Evolutionary conservation across 2,888 invertebrate species (phyloP), one percentile per base, ranked within the genome.

Genomic region (Drosophila macrospina): DNA sequence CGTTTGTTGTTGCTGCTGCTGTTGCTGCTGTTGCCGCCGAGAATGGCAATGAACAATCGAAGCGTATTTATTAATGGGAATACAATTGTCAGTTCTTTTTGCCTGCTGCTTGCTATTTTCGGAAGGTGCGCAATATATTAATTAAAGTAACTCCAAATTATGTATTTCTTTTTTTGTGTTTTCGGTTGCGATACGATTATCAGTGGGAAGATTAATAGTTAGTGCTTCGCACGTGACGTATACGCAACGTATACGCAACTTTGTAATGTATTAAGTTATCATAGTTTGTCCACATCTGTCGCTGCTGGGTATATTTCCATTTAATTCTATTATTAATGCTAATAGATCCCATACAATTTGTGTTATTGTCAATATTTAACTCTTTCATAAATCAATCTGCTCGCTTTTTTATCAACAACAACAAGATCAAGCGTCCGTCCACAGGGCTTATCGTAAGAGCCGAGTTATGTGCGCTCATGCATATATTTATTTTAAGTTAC

Each of bases 81-180:
- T n/a, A 15, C 56, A 32, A 39, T 45, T 41, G 47, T 42, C 30
- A 20, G 56, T 41, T 59, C 28, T 39, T 39, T 13, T 55, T 50
- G 36, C 55, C 51, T 51, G 54, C 37, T 74, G 42, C 24, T 70
- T 32, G 44, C 20, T 57, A 48, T 62, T 69, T 74, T 61, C 42
- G 74, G 57, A 42, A 75, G 75, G 75, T 75, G 54, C 36, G 69
- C 48, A 37, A 41, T 32, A 45, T 37, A 34, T 59, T 71, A 59
- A 78, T 73, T 63, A 32, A 45, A 41, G 20, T 20, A 20, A n/a
- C n/a, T 20, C 3, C 3, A 51, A 6, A 41, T 20, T 42, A 30
- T 54, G 11, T 32, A 34, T 32, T 32, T 20, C 5, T 5, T n/a
- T 10, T 7, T 24, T 6, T 20, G n/a, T 28, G 20, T 1, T 20